These are phyloP conservation scores for Tetranychus cinnabarinus DNA, from an alignment of 1,140 invertebrate genomes.

Conservation along the genomic window DNA sequence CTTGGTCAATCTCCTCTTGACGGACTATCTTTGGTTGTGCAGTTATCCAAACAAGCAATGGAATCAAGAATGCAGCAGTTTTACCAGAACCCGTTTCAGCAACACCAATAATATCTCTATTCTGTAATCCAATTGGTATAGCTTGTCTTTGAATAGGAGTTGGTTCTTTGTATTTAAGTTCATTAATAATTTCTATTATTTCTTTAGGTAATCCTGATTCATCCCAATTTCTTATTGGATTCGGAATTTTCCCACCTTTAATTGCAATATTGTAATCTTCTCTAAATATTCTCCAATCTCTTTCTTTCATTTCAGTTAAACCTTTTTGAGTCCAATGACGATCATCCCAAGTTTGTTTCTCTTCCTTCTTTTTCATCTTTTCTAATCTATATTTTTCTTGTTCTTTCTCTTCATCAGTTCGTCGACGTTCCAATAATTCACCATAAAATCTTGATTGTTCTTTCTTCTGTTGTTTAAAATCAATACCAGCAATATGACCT, in stretches of 20 bases:
- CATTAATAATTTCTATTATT: conserved; percentile 65
- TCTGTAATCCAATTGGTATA: conserved; percentile 93
- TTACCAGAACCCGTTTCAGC: conserved; percentile 97
- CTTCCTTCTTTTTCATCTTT: conserved; percentile 81
- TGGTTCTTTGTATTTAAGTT: conserved; percentile 37
- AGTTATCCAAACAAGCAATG: conserved; percentile 91
- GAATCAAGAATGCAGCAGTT: conserved; percentile 93
- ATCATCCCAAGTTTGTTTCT: conserved; percentile 97
- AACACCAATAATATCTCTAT: conserved; percentile 96
- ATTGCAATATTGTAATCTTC: conserved; percentile 99
- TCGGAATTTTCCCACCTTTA: conserved; percentile 84
- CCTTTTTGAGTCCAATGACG: conserved; percentile 95
- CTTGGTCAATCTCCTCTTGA: conserved; percentile 30
- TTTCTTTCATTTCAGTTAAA: conserved; percentile 82
- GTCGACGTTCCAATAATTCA: conserved; percentile 71
- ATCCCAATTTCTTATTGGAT: conserved; percentile 82
- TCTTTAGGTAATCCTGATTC: conserved; percentile 77
- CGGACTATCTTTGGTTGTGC: conserved; percentile 53
- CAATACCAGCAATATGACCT: conserved; percentile 91
- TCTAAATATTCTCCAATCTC: conserved; percentile 98
- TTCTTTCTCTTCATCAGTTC: conserved; percentile 90
- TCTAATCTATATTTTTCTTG: conserved; percentile 85
- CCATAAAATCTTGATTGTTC: conserved; percentile 96
- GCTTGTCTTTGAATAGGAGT: conserved; percentile 98
- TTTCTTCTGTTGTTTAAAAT: conserved; percentile 23